phyloP scores from a whole-genome alignment of 1,140 invertebrate species.

The Conus ventricosus region DNA sequence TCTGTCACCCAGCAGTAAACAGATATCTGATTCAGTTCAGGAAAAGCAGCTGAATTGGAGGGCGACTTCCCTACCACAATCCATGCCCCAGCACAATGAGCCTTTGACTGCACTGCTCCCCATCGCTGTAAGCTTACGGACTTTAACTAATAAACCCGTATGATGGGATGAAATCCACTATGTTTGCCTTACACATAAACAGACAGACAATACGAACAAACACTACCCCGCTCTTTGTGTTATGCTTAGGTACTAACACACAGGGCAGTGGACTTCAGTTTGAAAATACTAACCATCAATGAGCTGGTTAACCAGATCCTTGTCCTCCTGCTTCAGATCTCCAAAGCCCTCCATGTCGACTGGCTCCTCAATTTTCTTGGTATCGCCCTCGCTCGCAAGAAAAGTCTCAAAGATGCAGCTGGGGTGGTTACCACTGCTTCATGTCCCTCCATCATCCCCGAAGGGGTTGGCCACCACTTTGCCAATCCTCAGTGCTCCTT shows the following conservation, averaged over 20 bases:
- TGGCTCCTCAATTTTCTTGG: slow-evolving; percentile 87
- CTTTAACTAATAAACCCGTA: too few relatives aligned
- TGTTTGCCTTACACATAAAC: background rate
- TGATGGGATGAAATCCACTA: too few relatives aligned
- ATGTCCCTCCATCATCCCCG: slow-evolving; percentile 84
- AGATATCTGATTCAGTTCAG: too few relatives aligned
- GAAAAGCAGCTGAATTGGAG: too few relatives aligned
- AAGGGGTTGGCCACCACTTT: slow-evolving; percentile 87
- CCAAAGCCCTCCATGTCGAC: slow-evolving; percentile 87
- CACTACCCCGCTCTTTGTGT: background rate
- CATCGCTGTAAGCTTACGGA: too few relatives aligned
- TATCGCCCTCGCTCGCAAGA: slow-evolving; percentile 85
- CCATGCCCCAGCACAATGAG: too few relatives aligned
- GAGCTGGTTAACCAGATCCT: slow-evolving; percentile 79
- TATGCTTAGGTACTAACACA: too few relatives aligned
- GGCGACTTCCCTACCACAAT: too few relatives aligned
- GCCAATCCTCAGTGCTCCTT: slow-evolving; percentile 83
- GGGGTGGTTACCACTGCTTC: slow-evolving; percentile 90
- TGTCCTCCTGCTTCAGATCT: slow-evolving; percentile 81
- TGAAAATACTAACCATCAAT: slow-evolving; percentile 71
- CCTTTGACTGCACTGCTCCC: too few relatives aligned
- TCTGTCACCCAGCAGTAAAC: too few relatives aligned
- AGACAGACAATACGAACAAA: background rate
- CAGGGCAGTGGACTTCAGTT: too few relatives aligned
- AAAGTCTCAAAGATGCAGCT: slow-evolving; percentile 87